A percentile compares a stretch with the other conserved stretches of the same genome.
Evolutionary conservation across 1,140 invertebrate genomes (phyloP).

Genomic region (Druon quercuslanigerum): DNA sequence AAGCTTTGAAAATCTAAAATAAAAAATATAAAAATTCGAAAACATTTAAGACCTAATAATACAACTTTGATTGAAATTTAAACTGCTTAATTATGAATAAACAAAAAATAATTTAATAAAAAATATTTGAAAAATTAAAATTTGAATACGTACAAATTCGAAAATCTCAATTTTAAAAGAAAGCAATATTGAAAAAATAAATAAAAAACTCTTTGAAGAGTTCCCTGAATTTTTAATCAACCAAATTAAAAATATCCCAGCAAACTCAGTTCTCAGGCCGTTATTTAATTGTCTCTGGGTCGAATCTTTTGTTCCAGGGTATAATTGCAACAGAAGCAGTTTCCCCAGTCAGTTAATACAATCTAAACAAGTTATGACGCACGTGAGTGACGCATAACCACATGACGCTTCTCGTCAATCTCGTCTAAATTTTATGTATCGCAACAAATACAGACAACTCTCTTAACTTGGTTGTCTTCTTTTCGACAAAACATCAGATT

Average conservation of each 20-base stretch:
- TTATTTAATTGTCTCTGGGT: neutral
- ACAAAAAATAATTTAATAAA: too few species aligned
- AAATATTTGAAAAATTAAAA: too few species aligned
- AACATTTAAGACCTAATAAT: too few species aligned
- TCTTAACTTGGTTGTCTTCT: neutral
- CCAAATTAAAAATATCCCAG: neutral
- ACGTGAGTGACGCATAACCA: neutral
- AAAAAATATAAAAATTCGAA: too few species aligned
- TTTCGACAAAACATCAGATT: neutral
- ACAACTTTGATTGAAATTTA: too few species aligned
- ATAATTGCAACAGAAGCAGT: conserved; percentile 2
- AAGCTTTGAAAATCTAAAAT: too few species aligned
- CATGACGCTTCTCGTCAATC: neutral
- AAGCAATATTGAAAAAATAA: too few species aligned
- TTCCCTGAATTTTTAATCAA: too few species aligned
- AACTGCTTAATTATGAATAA: too few species aligned
- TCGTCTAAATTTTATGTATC: neutral
- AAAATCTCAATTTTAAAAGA: too few species aligned
- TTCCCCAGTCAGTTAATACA: conserved; percentile 2
- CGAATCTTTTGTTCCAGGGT: neutral
- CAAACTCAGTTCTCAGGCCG: neutral
- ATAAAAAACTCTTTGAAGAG: too few species aligned
- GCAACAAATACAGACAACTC: neutral
- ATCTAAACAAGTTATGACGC: conserved; percentile 3
- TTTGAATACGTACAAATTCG: too few species aligned